Percentiles rank a stretch among this genome's conserved stretches.
Evolutionary conservation across 2,797 vertebrate genomes (phyloP).

Genomic region (Neopelma chrysocephalum): DNA sequence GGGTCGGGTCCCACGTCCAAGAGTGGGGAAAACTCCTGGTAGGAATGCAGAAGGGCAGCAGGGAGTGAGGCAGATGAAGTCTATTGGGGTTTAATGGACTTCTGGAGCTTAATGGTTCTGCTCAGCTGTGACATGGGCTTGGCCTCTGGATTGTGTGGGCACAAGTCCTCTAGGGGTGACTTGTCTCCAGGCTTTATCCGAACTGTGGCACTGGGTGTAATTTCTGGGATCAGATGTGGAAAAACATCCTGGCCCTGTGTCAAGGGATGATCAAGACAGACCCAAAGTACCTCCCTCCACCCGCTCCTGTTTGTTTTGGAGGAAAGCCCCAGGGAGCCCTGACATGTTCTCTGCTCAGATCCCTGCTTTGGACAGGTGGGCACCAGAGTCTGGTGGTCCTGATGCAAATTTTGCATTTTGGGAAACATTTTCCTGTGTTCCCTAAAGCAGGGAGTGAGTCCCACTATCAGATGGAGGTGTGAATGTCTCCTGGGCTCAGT

Average conservation of each 20-base stretch:
- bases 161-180: background rate
- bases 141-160: background rate
- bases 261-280: background rate
- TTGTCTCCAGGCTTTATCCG: background rate
- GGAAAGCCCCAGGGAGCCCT: background rate
- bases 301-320: background rate
- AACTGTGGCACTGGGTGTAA: background rate
- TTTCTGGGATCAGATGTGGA: background rate
- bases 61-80: background rate
- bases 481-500: background rate
- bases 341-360: background rate
- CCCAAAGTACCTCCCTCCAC: background rate
- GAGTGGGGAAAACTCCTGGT: background rate
- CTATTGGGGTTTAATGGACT: too few species aligned
- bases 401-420: background rate
- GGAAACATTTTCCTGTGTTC: background rate
- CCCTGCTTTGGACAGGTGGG: background rate
- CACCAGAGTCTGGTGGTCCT: background rate
- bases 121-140: background rate
- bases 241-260: background rate
- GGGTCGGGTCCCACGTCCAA: background rate
- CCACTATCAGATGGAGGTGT: too few species aligned
- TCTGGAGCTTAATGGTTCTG: background rate
- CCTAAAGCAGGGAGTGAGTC: background rate
- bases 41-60: background rate